Conservation (phyloP, 2,113 vertebrate species). For the Chaetodon auriga region DNA sequence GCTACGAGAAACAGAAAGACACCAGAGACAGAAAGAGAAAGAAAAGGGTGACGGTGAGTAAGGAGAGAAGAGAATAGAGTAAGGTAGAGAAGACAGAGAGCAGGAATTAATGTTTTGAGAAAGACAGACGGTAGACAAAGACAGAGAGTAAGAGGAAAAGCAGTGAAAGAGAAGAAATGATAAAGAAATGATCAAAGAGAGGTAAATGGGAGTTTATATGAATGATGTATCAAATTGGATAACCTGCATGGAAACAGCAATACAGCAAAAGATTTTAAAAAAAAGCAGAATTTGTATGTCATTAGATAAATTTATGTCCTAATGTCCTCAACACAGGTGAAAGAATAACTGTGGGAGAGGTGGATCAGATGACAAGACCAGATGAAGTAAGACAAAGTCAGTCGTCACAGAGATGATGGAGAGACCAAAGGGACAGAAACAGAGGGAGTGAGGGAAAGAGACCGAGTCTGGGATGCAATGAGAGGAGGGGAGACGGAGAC, state of each 20-base stretch:
- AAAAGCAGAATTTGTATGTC: neutral
- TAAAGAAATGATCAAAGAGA: neutral
- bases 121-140: neutral
- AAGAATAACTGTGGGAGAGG: neutral
- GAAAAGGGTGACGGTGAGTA: neutral
- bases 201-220: neutral
- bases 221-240: neutral
- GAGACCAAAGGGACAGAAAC: conserved; percentile 23
- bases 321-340: neutral
- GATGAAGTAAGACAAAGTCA: conserved; percentile 17
- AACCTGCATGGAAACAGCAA: neutral
- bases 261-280: neutral
- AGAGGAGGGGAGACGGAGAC: conserved; percentile 31
- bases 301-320: neutral
- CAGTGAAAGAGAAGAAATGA: neutral
- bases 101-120: neutral
- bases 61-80: neutral
- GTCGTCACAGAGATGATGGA: neutral
- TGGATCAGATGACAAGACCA: conserved; percentile 33
- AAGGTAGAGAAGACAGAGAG: neutral
- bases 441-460: conserved; percentile 16
- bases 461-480: neutral
- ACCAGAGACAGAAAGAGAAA: neutral
- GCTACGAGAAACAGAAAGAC: neutral
- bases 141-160: neutral